Percentiles rank a stretch among this genome's conserved stretches.
Conservation (phyloP, 2,888 invertebrate genomes). For the Laspeyria flexula region DNA sequence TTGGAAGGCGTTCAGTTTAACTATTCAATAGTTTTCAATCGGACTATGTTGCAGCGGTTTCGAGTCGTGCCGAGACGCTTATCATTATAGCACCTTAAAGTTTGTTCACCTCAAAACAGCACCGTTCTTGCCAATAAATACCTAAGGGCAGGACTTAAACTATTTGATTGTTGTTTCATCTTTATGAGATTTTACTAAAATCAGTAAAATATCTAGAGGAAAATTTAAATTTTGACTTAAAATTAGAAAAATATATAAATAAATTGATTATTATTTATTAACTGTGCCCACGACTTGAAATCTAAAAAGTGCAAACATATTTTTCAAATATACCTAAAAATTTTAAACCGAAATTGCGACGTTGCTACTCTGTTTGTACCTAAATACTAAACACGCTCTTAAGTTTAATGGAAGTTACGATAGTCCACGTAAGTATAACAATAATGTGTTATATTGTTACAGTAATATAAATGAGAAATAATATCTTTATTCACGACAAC, state of each 20-base stretch:
- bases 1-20: slow-evolving; percentile 1
- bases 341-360: too few species aligned
- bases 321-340: too few species aligned
- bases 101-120: slow-evolving; percentile 1
- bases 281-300: too few species aligned
- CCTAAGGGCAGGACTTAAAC: neutral
- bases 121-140: neutral
- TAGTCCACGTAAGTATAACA: neutral
- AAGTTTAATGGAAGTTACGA: neutral
- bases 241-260: too few species aligned
- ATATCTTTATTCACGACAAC: neutral
- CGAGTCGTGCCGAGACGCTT: slow-evolving; percentile 3
- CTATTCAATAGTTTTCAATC: slow-evolving; percentile 10
- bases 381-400: too few species aligned
- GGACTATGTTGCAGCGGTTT: neutral
- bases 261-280: too few species aligned
- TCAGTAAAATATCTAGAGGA: neutral
- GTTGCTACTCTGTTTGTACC: too few species aligned
- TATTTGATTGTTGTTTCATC: neutral
- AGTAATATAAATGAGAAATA: neutral
- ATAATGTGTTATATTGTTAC: neutral
- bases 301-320: too few species aligned
- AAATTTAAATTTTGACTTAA: too few species aligned
- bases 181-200: neutral
- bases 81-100: slow-evolving; percentile 2